Percentiles rank a stretch among this genome's conserved stretches.
These are phyloP conservation scores for Altica lythri DNA, from an alignment of 2,888 invertebrate species.

Conservation along the genomic window DNA sequence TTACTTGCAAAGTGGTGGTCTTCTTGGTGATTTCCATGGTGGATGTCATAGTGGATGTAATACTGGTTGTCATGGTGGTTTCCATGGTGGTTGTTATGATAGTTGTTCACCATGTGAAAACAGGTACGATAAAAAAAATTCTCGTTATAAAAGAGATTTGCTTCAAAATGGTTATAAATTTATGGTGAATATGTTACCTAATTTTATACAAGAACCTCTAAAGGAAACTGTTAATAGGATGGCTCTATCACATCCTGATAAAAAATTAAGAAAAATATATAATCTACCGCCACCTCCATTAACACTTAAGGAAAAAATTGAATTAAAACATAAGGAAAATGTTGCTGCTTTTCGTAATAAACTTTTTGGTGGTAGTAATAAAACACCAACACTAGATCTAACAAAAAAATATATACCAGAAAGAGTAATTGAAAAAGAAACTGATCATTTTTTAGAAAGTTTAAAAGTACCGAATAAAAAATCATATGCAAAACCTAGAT, in stretches of 20 bases:
- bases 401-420: slow-evolving; percentile 1
- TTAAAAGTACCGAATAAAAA: not conserved
- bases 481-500: not conserved
- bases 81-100: not conserved
- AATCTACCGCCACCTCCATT: slow-evolving; percentile 21
- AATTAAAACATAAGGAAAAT: slow-evolving; percentile 26
- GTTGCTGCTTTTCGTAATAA: slow-evolving; percentile 26
- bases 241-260: slow-evolving; percentile 32
- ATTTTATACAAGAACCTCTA: slow-evolving; percentile 40
- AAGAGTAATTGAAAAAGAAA: slow-evolving; percentile 6
- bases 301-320: slow-evolving; percentile 26
- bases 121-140: slow-evolving; percentile 12
- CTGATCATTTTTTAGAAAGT: slow-evolving; percentile 4
- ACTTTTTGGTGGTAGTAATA: slow-evolving; percentile 16
- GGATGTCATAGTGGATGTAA: not conserved
- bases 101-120: not conserved
- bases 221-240: slow-evolving; percentile 37
- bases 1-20: too few species aligned
- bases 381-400: slow-evolving; percentile 8
- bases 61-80: not conserved
- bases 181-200: slow-evolving; percentile 43
- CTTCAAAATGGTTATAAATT: slow-evolving; percentile 41
- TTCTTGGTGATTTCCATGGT: not conserved
- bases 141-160: slow-evolving; percentile 35
- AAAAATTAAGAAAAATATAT: slow-evolving; percentile 27